Percentiles rank a stretch among this genome's conserved stretches.
Evolutionary conservation across 2,888 invertebrate genomes (phyloP).

Genomic region (Lepetodrilus schrolli): DNA sequence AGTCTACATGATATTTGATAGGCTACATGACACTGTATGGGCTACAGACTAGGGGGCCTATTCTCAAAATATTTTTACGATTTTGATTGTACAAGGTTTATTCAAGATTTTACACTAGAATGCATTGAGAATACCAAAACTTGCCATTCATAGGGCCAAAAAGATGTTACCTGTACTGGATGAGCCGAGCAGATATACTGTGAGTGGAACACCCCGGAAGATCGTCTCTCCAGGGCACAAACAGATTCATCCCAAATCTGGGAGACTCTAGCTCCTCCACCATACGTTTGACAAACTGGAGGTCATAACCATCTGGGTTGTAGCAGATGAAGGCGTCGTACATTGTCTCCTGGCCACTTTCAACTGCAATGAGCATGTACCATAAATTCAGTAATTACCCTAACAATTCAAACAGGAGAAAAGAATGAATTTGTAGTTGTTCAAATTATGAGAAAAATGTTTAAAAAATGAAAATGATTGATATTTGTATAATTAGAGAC

Average conservation of each 20-base stretch:
- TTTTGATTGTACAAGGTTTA: too few species aligned
- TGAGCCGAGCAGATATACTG: slow-evolving; percentile 64
- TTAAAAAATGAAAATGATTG: too few species aligned
- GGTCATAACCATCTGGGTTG: slow-evolving; percentile 58
- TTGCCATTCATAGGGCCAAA: too few species aligned
- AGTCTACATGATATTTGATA: background rate
- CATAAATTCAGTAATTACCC: too few species aligned
- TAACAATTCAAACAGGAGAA: too few species aligned
- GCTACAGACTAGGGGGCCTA: background rate
- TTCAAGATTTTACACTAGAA: too few species aligned
- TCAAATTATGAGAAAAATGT: too few species aligned
- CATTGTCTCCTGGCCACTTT: slow-evolving; percentile 44
- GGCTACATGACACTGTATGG: background rate
- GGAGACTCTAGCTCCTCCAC: slow-evolving; percentile 57
- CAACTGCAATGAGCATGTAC: slow-evolving; percentile 44
- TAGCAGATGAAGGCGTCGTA: slow-evolving; percentile 72
- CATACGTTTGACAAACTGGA: slow-evolving; percentile 65
- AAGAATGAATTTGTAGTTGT: too few species aligned
- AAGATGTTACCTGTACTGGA: slow-evolving; percentile 62
- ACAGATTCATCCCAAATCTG: slow-evolving; percentile 58
- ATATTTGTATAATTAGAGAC: too few species aligned
- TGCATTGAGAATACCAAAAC: too few species aligned
- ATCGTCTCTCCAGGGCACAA: slow-evolving; percentile 68
- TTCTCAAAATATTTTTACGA: too few species aligned
- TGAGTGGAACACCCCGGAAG: slow-evolving; percentile 63